These are phyloP conservation scores for Aspiorhynchus laticeps DNA, from an alignment of 2,113 vertebrate genomes.

Conservation along the genomic window DNA sequence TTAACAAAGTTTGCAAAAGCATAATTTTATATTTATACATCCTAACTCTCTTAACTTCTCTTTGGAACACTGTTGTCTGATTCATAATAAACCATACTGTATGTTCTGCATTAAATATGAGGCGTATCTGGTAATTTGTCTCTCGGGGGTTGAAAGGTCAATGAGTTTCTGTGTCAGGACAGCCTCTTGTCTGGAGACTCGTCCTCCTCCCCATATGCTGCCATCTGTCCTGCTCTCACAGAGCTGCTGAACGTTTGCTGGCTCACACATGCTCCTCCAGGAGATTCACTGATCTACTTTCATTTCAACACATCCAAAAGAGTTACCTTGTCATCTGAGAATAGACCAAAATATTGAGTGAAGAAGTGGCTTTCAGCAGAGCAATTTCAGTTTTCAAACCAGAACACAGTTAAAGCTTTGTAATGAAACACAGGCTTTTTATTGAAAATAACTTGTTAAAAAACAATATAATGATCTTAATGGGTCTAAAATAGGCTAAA, in stretches of 20 bases:
- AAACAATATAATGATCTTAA: not conserved
- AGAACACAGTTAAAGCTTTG: not conserved
- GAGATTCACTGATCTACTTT: constrained; percentile 35
- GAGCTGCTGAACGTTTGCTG: constrained; percentile 22
- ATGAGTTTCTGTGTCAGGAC: constrained; percentile 64
- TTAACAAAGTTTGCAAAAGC: not conserved
- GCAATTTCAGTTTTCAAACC: not conserved
- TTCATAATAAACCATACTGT: not conserved
- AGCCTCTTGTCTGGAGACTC: constrained; percentile 71
- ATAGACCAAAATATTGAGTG: not conserved
- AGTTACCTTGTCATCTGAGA: not conserved
- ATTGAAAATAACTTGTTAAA: not conserved
- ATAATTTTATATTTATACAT: not conserved
- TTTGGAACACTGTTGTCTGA: not conserved
- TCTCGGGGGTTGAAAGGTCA: constrained; percentile 69
- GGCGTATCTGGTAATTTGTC: constrained; percentile 37
- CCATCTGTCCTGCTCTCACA: constrained; percentile 71
- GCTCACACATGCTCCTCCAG: constrained; percentile 57
- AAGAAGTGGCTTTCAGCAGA: not conserved
- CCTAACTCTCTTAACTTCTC: not conserved
- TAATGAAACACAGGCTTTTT: not conserved
- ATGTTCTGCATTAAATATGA: constrained; percentile 11
- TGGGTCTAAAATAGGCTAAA: not conserved
- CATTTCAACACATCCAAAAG: not conserved
- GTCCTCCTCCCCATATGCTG: constrained; percentile 77